Percentiles rank a stretch among this genome's conserved stretches.
These are phyloP conservation scores for Harpagoxenus sublaevis DNA, from an alignment of 2,888 invertebrate genomes.

Conservation along the genomic window DNA sequence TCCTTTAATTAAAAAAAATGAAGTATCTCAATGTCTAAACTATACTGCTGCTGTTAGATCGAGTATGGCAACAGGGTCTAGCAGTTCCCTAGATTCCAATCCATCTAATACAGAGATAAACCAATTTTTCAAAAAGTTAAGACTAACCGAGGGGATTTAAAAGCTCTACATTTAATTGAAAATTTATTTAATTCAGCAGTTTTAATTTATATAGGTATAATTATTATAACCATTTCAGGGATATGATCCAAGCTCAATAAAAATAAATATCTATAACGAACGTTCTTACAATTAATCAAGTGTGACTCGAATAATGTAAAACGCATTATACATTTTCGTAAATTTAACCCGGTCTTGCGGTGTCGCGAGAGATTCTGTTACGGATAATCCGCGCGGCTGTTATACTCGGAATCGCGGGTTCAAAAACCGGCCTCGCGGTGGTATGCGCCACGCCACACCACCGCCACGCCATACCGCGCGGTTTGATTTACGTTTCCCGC, in stretches of 20 bases:
- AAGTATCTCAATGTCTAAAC: background rate
- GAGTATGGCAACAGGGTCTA: background rate
- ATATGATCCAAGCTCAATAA: background rate
- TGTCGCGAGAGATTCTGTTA: background rate
- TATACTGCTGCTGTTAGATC: background rate
- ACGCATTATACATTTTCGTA: background rate
- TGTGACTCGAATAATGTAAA: background rate
- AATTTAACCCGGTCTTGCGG: background rate
- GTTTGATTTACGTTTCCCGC: conserved; percentile 46
- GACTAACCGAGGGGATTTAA: background rate
- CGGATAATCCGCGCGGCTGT: background rate
- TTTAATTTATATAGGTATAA: background rate
- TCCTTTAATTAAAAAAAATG: background rate
- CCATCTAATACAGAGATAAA: background rate
- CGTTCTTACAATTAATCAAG: no score
- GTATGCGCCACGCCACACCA: background rate
- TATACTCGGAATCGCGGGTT: background rate
- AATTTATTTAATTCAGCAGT: background rate
- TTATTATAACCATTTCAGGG: background rate
- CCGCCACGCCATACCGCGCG: background rate
- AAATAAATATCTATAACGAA: background rate
- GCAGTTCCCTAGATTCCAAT: background rate
- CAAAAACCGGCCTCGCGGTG: conserved; percentile 2
- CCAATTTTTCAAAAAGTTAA: background rate
- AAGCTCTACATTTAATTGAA: background rate